phyloP scores from a whole-genome alignment of 2,888 invertebrate species.

The Margaritifera margaritifera region DNA sequence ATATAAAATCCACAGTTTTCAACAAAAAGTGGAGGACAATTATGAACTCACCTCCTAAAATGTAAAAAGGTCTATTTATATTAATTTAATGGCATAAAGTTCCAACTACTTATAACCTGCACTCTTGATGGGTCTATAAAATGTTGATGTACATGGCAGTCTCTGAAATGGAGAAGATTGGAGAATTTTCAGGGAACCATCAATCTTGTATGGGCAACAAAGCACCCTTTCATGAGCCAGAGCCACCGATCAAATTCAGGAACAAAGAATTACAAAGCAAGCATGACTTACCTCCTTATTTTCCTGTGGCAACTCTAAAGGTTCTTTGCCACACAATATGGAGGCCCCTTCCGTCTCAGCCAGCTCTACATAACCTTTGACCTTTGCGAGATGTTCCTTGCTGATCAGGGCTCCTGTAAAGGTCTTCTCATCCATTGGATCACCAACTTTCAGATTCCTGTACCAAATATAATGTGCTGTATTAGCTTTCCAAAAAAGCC shows the following conservation, averaged over 20 bases:
- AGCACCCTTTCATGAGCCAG: too few relatives aligned
- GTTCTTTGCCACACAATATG: constrained; percentile 72
- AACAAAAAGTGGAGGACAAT: too few relatives aligned
- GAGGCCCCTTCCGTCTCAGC: constrained; percentile 73
- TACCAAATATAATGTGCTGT: constrained; percentile 4
- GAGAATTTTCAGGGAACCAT: too few relatives aligned
- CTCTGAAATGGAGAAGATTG: too few relatives aligned
- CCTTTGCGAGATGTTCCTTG: constrained; percentile 74
- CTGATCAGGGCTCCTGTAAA: constrained; percentile 75
- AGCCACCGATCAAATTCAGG: not conserved
- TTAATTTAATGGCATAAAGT: too few relatives aligned
- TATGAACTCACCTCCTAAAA: too few relatives aligned
- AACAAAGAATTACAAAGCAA: not conserved
- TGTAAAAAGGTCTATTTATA: too few relatives aligned
- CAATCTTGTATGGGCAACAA: too few relatives aligned
- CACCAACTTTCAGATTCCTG: constrained; percentile 73
- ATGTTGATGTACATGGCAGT: too few relatives aligned
- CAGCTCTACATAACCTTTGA: constrained; percentile 71
- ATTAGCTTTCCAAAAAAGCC: not conserved
- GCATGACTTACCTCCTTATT: constrained; percentile 62
- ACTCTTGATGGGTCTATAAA: too few relatives aligned
- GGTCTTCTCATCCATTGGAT: constrained; percentile 64
- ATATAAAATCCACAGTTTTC: too few relatives aligned
- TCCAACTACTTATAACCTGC: too few relatives aligned
- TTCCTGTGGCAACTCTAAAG: constrained; percentile 62